Evolutionary conservation across 2,113 vertebrate genomes (phyloP).

Genomic region (Rutilus rutilus): DNA sequence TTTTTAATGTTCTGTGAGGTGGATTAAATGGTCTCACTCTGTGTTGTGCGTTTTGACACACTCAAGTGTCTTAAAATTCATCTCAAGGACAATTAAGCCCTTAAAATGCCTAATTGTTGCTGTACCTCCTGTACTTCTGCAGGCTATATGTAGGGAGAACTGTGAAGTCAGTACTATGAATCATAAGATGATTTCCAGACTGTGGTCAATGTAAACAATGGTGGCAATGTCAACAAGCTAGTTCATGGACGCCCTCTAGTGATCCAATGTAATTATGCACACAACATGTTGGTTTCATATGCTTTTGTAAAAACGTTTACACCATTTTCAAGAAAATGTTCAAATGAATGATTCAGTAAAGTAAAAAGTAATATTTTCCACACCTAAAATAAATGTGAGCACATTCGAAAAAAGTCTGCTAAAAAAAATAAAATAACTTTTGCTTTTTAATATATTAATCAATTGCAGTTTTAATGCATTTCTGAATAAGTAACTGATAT

Average conservation of each 20-base stretch:
- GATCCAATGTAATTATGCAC: slow-evolving; percentile 35
- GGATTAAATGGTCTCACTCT: neutral
- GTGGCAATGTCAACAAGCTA: slow-evolving; percentile 24
- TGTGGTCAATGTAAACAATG: neutral
- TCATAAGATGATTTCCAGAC: neutral
- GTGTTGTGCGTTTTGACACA: neutral
- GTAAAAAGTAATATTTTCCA: neutral
- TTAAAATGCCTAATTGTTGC: neutral
- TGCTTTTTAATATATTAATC: too few species aligned
- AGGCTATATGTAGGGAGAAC: neutral
- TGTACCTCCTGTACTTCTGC: neutral
- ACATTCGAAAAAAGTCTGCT: neutral
- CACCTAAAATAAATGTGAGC: neutral
- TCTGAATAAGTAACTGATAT: neutral
- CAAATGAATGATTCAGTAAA: too few species aligned
- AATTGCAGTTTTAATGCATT: neutral
- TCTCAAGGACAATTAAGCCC: neutral
- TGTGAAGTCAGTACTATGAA: neutral
- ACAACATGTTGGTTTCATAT: neutral
- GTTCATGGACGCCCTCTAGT: slow-evolving; percentile 70
- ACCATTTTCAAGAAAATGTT: neutral
- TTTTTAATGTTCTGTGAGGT: neutral
- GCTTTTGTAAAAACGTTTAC: neutral
- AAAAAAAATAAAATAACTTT: neutral
- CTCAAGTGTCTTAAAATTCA: neutral